Evolutionary conservation across 2,888 invertebrate genomes (phyloP).

Genomic region (Erebia aethiops): DNA sequence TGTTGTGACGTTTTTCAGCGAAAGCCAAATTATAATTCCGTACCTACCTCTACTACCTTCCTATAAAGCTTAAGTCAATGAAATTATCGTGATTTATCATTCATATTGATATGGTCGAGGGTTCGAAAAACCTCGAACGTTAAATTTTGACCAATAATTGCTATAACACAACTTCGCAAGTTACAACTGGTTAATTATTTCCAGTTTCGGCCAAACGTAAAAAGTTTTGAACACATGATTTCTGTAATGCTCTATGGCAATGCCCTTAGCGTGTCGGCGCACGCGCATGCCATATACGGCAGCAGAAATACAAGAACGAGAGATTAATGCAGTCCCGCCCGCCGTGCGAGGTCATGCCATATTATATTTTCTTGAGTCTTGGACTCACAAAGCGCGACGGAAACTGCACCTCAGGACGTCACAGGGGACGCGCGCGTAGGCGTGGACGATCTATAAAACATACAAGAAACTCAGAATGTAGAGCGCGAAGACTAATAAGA

Average conservation of each 20-base stretch:
- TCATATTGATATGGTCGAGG: not conserved
- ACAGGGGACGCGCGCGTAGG: no score
- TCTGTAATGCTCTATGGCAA: constrained; percentile 51
- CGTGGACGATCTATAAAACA: not conserved
- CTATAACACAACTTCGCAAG: not conserved
- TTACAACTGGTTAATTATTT: not conserved
- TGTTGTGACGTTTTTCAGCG: no score
- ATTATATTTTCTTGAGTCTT: constrained; percentile 54
- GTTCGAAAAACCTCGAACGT: not conserved
- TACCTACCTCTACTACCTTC: not conserved
- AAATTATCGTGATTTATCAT: not conserved
- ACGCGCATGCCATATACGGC: constrained; percentile 75
- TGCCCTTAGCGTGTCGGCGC: constrained; percentile 61
- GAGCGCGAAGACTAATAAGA: no score
- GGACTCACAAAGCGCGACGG: constrained; percentile 20
- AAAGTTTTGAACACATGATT: constrained; percentile 22
- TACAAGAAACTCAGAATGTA: no score
- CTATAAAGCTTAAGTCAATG: not conserved
- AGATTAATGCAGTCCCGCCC: constrained; percentile 68
- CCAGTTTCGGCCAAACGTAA: constrained; percentile 9
- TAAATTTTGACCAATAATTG: not conserved
- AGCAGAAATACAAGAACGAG: constrained; percentile 72
- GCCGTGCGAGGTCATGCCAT: constrained; percentile 59
- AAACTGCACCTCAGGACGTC: not conserved
- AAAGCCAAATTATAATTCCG: not conserved